Conservation (phyloP, 2,113 vertebrate species). For the Malaclemys terrapin region DNA sequence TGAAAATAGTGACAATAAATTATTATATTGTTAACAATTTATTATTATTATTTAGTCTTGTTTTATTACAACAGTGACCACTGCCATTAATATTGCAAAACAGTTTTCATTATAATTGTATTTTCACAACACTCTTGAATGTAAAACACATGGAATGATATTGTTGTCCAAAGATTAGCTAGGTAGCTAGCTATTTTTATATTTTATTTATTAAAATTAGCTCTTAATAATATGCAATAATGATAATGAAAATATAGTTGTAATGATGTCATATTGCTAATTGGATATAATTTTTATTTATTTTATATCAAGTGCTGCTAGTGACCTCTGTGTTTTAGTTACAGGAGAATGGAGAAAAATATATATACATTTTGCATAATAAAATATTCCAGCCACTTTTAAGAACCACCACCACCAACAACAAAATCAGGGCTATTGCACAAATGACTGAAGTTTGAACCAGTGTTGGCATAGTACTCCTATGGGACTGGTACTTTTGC, state of each 20-base stretch:
- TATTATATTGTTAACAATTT: background rate
- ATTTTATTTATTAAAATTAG: background rate
- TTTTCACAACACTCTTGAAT: background rate
- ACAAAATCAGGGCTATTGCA: background rate
- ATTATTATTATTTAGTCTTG: constrained; percentile 6
- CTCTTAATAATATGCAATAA: background rate
- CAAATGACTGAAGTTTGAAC: background rate
- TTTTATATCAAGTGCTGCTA: background rate
- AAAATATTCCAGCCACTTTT: background rate
- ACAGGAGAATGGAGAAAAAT: background rate
- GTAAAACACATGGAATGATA: background rate
- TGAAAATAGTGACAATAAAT: constrained; percentile 27
- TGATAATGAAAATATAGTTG: background rate
- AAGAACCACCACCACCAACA: background rate
- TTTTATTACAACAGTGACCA: background rate
- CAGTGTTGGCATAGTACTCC: background rate
- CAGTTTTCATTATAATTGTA: background rate
- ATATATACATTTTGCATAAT: background rate
- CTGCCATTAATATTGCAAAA: background rate
- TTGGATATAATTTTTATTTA: background rate
- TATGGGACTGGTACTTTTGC: background rate
- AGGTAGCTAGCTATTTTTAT: background rate
- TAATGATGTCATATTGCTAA: background rate
- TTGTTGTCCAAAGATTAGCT: background rate
- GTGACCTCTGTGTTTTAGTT: background rate